Evolutionary conservation across 2,888 invertebrate genomes (phyloP), one percentile per base, ranked within the genome.

Genomic region (Hypena proboscidalis): DNA sequence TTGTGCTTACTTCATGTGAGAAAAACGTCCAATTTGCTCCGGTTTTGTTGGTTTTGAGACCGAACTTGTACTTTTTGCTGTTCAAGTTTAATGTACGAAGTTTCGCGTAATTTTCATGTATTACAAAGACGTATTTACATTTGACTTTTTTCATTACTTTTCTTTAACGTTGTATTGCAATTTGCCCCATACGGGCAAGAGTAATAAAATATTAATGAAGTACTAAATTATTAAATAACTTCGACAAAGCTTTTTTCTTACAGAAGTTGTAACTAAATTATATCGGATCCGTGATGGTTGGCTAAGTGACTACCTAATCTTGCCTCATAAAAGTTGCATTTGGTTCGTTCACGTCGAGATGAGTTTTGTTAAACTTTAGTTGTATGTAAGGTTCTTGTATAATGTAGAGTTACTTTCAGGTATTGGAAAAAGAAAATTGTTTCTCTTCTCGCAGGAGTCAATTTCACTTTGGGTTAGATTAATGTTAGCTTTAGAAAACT

Each of bases 261-360:
- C 37, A 55, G 36, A 63, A 63, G 50, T 63, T 65, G 33, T 65
- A 65, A 66, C 50, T 62, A 44, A 54, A 64, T 64, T 66, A 66
- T 52, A 62, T 54, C 37, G 53, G 37, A 29, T 25, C 40, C 34
- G 9, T 49, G 46, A 66, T 61, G 43, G 33, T 39, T 50, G 43
- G 48, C 37, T 50, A 41, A 62, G 51, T 58, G 47, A 51, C 51
- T 57, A 47, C 38, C 64, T 71, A 67, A 70, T 69, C 58, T 64
- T 37, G 58, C 50, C 62, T 71, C 65, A 74, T 70, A 67, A 77
- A 80, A 72, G 64, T 75, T 76, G 68, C 76, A 74, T 73, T 49
- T 67, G 25, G 58, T 70, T 70, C 41, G 47, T 67, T 40, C 61
- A 67, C 58, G 77, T 77, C 80, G 66, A 66, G 67, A 63, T 50